Conservation (phyloP, 2,113 vertebrate genomes). For the Vireo altiloquus region DNA sequence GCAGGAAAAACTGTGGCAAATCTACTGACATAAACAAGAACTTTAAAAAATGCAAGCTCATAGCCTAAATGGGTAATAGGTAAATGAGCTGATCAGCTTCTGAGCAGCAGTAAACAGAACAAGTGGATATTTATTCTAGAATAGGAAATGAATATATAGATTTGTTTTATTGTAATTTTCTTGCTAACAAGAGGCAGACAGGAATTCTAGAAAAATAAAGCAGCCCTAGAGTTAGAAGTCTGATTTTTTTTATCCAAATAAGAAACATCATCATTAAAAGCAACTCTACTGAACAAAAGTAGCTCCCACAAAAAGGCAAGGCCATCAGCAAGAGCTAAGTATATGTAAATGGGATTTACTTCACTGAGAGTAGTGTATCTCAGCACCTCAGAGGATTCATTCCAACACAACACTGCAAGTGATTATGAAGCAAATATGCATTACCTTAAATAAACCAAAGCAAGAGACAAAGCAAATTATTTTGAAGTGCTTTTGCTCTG, state of each 20-base stretch:
- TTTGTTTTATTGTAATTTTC: not conserved
- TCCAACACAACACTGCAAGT: not conserved
- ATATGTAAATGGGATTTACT: constrained; percentile 3
- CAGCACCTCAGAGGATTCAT: constrained; percentile 1
- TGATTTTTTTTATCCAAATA: not conserved
- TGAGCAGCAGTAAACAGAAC: not conserved
- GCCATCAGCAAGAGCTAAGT: not conserved
- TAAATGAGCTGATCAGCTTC: not conserved
- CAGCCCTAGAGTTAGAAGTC: not conserved
- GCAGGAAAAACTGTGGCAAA: not conserved
- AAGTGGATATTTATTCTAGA: not conserved
- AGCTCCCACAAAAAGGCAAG: not conserved
- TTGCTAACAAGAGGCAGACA: not conserved
- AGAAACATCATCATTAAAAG: not conserved
- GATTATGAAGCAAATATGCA: not conserved
- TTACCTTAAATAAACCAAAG: constrained; percentile 5
- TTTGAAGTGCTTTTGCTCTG: not conserved
- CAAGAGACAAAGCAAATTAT: not conserved
- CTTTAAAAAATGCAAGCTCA: not conserved
- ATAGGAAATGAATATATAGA: not conserved
- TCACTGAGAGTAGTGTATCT: not conserved
- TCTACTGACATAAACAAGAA: not conserved
- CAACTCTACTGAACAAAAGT: not conserved
- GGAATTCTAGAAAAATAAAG: not conserved
- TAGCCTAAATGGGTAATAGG: not conserved